phyloP scores from a whole-genome alignment of 2,113 vertebrate species.

The Trogon surrucura region DNA sequence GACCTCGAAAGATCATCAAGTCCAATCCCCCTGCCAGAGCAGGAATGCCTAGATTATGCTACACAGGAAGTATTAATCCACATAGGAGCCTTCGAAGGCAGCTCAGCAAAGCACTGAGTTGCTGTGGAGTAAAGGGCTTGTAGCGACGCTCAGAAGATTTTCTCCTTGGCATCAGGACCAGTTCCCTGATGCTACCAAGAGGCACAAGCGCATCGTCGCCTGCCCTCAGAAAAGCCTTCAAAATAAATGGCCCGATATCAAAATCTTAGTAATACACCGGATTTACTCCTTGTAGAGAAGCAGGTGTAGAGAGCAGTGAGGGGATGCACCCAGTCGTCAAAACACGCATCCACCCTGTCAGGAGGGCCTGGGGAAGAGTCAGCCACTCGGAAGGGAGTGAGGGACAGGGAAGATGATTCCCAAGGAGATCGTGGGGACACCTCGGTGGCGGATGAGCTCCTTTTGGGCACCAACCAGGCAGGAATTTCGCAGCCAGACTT shows the following conservation, averaged over 20 bases:
- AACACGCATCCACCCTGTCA: not conserved
- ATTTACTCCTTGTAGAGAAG: not conserved
- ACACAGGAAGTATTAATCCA: not conserved
- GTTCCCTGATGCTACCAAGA: not conserved
- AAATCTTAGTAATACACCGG: not conserved
- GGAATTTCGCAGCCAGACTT: not conserved
- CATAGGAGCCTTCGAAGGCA: not conserved
- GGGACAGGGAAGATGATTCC: not conserved
- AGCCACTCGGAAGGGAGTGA: not conserved
- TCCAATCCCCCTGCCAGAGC: too few species aligned
- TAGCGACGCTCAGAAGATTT: rapidly evolving
- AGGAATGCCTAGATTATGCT: too few species aligned
- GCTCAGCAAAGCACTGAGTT: not conserved
- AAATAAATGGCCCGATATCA: not conserved
- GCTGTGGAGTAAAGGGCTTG: not conserved
- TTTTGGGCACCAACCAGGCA: not conserved
- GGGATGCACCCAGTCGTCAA: not conserved
- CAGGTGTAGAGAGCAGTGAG: not conserved
- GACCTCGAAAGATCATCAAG: too few species aligned
- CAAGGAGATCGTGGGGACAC: not conserved
- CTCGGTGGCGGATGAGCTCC: not conserved
- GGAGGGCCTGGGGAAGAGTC: not conserved
- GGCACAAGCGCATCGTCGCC: not conserved
- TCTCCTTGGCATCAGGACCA: not conserved
- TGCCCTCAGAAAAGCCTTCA: not conserved